Evolutionary conservation across 2,888 invertebrate species (phyloP).

Genomic region (Cephus pulcher): DNA sequence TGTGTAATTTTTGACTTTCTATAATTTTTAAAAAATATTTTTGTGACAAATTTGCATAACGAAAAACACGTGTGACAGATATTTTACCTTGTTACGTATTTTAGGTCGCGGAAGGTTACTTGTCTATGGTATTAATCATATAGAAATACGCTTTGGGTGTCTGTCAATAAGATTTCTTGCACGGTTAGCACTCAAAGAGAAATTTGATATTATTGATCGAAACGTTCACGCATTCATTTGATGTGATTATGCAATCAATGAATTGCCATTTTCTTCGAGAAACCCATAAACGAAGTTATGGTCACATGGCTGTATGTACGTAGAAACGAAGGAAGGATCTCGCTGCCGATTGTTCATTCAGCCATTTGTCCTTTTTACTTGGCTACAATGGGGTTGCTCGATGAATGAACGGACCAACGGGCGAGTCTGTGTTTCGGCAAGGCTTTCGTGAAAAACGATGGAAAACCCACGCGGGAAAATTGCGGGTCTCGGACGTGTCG

Average conservation of each 20-base stretch:
- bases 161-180: neutral
- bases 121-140: neutral
- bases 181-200: neutral
- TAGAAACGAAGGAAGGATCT: neutral
- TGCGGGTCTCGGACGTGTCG: neutral
- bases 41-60: no score
- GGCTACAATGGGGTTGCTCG: neutral
- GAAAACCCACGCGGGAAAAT: neutral
- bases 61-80: neutral
- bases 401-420: neutral
- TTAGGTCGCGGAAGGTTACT: neutral
- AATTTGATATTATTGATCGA: neutral
- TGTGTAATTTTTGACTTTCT: neutral
- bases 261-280: neutral
- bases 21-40: no score
- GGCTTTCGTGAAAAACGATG: neutral
- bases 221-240: neutral
- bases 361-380: neutral
- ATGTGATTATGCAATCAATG: neutral
- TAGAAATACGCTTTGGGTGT: no score
- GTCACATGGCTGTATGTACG: neutral
- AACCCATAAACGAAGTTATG: neutral
- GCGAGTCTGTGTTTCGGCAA: neutral
- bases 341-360: neutral
- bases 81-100: neutral